Percentiles rank a stretch among this genome's conserved stretches.
Conservation (phyloP, 2,113 vertebrate species). For the Scolopax mira region DNA sequence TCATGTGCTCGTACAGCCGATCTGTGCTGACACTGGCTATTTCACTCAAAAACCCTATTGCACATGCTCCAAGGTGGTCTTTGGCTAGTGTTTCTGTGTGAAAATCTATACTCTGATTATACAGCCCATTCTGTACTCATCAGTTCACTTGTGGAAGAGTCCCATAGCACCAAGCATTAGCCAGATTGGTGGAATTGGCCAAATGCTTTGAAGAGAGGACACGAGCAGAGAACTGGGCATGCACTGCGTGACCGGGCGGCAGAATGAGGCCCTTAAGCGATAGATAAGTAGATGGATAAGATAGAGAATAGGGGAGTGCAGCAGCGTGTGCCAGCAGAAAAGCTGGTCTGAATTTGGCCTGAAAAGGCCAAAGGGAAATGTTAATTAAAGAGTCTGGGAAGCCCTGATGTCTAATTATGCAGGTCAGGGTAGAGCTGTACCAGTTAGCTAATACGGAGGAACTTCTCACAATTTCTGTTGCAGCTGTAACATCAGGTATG, state of each 20-base stretch:
- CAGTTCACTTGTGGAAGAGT: neutral
- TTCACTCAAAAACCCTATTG: neutral
- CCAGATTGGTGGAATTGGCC: neutral
- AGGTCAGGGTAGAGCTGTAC: neutral
- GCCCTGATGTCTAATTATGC: neutral
- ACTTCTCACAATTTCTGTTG: neutral
- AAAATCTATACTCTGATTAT: neutral
- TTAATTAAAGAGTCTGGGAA: neutral
- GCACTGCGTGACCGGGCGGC: neutral
- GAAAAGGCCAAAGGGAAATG: neutral
- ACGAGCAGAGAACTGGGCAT: neutral
- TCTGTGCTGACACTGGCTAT: neutral
- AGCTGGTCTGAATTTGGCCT: neutral
- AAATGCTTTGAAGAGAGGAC: neutral
- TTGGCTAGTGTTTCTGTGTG: neutral
- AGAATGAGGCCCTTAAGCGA: accelerated
- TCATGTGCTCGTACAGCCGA: accelerated
- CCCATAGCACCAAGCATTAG: neutral
- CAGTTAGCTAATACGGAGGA: neutral
- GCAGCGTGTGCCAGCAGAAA: neutral
- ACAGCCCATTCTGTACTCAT: accelerated
- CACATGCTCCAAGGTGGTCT: neutral
- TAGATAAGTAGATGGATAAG: too few species aligned
- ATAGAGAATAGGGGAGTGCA: neutral
- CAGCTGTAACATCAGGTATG: neutral